Evolutionary conservation across 2,113 vertebrate species (phyloP).

Genomic region (Osmerus mordax): DNA sequence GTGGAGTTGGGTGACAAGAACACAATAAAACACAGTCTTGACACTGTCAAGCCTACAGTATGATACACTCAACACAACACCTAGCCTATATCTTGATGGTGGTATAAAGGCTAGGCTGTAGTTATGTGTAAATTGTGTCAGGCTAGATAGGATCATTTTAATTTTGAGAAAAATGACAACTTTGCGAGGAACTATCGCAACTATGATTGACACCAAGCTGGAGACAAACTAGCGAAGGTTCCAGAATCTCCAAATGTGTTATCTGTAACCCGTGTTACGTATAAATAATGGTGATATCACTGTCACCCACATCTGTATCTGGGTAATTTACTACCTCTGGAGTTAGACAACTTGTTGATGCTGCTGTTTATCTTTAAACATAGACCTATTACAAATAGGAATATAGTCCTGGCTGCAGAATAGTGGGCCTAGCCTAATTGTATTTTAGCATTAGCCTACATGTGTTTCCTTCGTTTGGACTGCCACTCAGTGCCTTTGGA

Average conservation of each 20-base stretch:
- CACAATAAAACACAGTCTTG: constrained; percentile 14
- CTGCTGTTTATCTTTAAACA: background rate
- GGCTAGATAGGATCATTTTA: background rate
- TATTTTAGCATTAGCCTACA: background rate
- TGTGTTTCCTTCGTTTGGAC: background rate
- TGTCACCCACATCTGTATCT: background rate
- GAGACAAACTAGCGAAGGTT: constrained; percentile 5
- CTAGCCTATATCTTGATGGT: background rate
- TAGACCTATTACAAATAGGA: background rate
- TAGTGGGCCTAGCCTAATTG: background rate
- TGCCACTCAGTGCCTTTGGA: background rate
- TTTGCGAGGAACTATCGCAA: constrained; percentile 8
- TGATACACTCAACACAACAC: background rate
- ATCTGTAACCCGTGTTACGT: background rate
- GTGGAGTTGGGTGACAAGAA: background rate
- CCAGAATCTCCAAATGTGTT: background rate
- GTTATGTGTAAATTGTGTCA: too few relatives aligned
- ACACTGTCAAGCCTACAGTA: background rate
- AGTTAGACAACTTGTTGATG: background rate
- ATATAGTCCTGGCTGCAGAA: background rate
- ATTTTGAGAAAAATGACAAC: background rate
- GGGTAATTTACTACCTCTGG: background rate
- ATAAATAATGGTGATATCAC: background rate
- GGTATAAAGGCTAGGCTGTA: too few relatives aligned
- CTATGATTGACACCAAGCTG: constrained; percentile 23